Percentiles rank a stretch among this genome's conserved stretches.
phyloP scores from a whole-genome alignment of 2,888 invertebrate species.

The Monoplex corrugatus region DNA sequence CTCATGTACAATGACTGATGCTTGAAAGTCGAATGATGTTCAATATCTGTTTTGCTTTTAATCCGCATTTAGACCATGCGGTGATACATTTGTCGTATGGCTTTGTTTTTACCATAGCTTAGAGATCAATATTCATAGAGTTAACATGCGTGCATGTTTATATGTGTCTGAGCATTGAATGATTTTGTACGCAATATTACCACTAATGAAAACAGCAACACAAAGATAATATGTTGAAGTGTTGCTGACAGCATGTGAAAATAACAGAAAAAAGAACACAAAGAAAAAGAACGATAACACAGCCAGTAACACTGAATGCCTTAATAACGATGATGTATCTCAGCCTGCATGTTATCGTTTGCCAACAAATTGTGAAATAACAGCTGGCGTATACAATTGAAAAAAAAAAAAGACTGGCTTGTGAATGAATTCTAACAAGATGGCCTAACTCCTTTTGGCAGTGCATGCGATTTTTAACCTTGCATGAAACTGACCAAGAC shows the following conservation, averaged over 20 bases:
- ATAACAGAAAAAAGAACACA: neutral
- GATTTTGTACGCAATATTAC: neutral
- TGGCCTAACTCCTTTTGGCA: neutral
- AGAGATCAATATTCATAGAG: neutral
- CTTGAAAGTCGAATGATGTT: neutral
- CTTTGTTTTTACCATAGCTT: neutral
- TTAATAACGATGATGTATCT: too few relatives aligned
- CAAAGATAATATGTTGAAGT: neutral
- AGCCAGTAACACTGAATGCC: too few relatives aligned
- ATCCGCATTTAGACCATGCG: conserved; percentile 2
- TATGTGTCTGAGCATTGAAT: neutral
- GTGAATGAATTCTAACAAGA: neutral
- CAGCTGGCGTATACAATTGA: neutral
- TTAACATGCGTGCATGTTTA: neutral
- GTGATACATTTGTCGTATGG: neutral
- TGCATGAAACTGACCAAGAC: neutral
- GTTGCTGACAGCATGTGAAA: neutral
- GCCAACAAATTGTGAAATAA: neutral
- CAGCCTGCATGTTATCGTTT: too few relatives aligned
- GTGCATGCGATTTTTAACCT: neutral
- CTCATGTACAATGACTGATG: neutral
- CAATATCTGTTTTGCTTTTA: conserved; percentile 3
- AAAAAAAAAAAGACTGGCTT: neutral
- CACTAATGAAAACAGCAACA: neutral
- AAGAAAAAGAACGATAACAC: neutral